Evolutionary conservation across 2,113 vertebrate species (phyloP), one percentile per base, ranked within the genome.

Genomic region (Hylia prasina): DNA sequence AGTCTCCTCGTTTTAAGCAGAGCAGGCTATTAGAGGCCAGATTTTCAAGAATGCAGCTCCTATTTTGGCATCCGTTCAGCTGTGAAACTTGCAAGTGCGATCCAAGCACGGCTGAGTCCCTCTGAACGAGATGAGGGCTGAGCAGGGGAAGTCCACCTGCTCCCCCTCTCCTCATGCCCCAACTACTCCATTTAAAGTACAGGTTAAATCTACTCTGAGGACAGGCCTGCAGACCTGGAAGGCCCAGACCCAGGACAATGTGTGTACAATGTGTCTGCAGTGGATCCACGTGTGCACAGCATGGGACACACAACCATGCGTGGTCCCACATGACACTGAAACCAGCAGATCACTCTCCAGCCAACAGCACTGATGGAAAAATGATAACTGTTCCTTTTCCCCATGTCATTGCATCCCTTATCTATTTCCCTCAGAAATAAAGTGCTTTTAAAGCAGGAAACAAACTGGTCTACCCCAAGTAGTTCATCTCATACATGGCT

Each of bases 211-310:
- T 7, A 19, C 7, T 54, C 39, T 81, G 64, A 89, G 87, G 45
- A 33, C 76, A 77, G 39, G 17, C 7, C 30, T 72, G 35, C 17
- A 80, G 40, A 64, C 10, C 37, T 58, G 80, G 31, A 78, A 77
- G 9, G 21, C 25, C 13, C 58, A 73, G 13, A 54, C 4, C 6
- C 21, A 37, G 24, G 33, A 65, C n/a, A n/a, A n/a, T n/a, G n/a
- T n/a, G n/a, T n/a, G 31, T 15, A 35, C 5, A 3, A 4, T 0
- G 17, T 27, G 44, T 42, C 33, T 15, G 17, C 73, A 58, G 31
- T 3, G 11, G 33, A 47, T 68, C 35, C 44, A 1, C 0, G 0
- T 1, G 23, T 13, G 16, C 44, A 17, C 3, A 2, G 28, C 27
- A 11, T 1, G 9, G 53, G 22, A 76, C 11, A 56, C 27, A 23